A percentile compares a stretch with the other conserved stretches of the same genome.
Conservation (phyloP, 1,140 invertebrate species). For the Semibalanus balanoides region DNA sequence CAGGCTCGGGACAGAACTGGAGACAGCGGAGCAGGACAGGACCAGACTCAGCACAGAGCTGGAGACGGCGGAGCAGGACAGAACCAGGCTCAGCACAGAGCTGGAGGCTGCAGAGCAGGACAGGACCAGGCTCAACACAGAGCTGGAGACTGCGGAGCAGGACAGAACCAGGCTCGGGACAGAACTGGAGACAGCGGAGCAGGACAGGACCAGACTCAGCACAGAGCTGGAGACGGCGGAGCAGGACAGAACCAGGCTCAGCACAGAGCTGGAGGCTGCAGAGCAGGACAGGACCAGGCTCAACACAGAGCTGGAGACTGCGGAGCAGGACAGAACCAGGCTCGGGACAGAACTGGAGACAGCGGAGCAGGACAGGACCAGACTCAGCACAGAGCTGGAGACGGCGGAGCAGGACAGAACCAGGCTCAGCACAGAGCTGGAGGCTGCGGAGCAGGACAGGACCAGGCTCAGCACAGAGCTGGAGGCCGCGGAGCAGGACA, state of each 20-base stretch:
- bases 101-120: background rate
- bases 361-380: background rate
- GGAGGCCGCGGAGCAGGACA: background rate
- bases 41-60: no score
- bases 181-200: background rate
- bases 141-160: background rate
- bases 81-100: background rate
- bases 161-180: background rate
- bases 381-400: background rate
- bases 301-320: background rate
- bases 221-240: background rate
- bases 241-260: background rate
- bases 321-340: background rate
- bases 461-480: background rate
- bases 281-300: background rate
- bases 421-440: background rate
- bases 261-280: background rate
- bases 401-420: background rate
- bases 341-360: background rate
- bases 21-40: no score
- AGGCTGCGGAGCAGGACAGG: background rate
- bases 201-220: background rate
- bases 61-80: background rate
- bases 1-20: no score
- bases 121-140: background rate